Evolutionary conservation across 2,888 invertebrate genomes (phyloP).

Genomic region (Brenthis daphne): DNA sequence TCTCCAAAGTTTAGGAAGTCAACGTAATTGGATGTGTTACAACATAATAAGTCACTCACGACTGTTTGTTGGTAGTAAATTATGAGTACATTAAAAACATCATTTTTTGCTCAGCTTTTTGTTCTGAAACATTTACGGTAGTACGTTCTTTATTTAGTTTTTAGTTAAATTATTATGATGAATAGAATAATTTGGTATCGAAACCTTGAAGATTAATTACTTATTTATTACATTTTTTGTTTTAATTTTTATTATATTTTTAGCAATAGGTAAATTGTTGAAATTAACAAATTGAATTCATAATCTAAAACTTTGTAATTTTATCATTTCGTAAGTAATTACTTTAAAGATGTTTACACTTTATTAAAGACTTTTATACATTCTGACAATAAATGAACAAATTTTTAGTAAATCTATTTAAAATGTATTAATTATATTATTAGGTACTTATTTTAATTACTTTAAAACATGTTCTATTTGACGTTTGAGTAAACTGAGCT

Average conservation of each 20-base stretch:
- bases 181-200: slow-evolving; percentile 32
- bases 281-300: not conserved
- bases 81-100: slow-evolving; percentile 23
- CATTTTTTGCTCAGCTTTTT: slow-evolving; percentile 28
- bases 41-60: slow-evolving; percentile 16
- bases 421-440: too few relatives aligned
- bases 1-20: slow-evolving; percentile 2
- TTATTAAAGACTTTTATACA: too few relatives aligned
- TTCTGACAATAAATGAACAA: too few relatives aligned
- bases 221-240: slow-evolving; percentile 24
- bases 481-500: too few relatives aligned
- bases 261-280: slow-evolving; percentile 1
- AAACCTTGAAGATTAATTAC: slow-evolving; percentile 35
- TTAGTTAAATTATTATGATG: slow-evolving; percentile 39
- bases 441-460: too few relatives aligned
- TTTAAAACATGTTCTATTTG: too few relatives aligned
- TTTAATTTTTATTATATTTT: slow-evolving; percentile 20
- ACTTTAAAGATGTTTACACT: too few relatives aligned
- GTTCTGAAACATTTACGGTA: slow-evolving; percentile 40
- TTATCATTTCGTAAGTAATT: too few relatives aligned
- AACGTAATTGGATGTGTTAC: slow-evolving; percentile 10
- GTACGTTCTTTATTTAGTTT: slow-evolving; percentile 28
- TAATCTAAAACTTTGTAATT: too few relatives aligned
- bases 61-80: slow-evolving; percentile 23
- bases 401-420: too few relatives aligned